Percentiles rank a stretch among this genome's conserved stretches.
These are phyloP conservation scores for Dicaeum eximium DNA, from an alignment of 2,113 vertebrate species.

Conservation along the genomic window DNA sequence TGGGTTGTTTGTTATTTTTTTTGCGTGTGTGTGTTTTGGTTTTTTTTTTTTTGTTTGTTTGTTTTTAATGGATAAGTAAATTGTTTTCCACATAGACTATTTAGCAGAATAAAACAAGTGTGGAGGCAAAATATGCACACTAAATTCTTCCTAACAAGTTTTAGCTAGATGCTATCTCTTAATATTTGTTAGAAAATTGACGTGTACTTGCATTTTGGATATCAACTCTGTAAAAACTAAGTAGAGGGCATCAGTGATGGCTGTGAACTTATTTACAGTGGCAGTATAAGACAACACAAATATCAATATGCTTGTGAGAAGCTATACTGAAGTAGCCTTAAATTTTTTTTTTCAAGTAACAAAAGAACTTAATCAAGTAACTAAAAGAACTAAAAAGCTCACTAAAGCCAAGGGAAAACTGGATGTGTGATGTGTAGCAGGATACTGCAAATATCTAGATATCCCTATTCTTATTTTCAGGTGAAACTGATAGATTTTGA, in stretches of 20 bases:
- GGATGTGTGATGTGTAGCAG: neutral
- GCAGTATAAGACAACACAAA: neutral
- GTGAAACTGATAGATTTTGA: neutral
- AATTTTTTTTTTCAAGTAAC: neutral
- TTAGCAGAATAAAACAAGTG: constrained; percentile 50
- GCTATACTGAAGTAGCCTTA: neutral
- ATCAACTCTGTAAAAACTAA: neutral
- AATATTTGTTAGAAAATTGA: neutral
- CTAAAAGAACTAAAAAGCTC: no score
- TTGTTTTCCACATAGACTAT: constrained; percentile 51
- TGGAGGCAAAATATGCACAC: neutral
- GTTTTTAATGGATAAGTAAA: constrained; percentile 59
- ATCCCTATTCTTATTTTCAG: neutral
- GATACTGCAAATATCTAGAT: neutral
- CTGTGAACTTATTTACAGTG: neutral
- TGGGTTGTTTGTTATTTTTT: no score
- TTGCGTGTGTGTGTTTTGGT: no score
- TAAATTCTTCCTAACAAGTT: constrained; percentile 46
- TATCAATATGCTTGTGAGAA: neutral
- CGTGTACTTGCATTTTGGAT: neutral
- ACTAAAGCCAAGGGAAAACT: neutral
- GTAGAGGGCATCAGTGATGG: neutral
- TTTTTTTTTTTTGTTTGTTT: constrained; percentile 39
- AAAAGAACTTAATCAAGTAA: no score
- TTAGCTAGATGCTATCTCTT: constrained; percentile 5